Evolutionary conservation across 2,113 vertebrate genomes (phyloP), one percentile per base, ranked within the genome.

Genomic region (Trinectes maculatus): DNA sequence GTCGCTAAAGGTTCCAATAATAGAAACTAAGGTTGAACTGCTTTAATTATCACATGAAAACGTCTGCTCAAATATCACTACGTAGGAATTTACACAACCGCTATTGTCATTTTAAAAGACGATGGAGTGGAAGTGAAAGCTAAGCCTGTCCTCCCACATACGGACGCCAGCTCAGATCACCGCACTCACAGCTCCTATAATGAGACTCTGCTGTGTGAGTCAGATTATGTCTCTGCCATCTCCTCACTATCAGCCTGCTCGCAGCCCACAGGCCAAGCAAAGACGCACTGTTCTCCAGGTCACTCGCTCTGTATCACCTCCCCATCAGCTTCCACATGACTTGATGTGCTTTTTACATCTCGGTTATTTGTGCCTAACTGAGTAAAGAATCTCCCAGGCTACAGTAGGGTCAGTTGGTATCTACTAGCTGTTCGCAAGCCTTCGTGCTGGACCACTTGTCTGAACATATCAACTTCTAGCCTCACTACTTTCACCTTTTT

Each of bases 91-190:
- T 12, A 55, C 7, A 26, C 59, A 56, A 65, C 40, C 64, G 52
- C 65, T 64, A 65, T 57, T 79, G 83, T 85, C 62, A 70, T 75
- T 72, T 71, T 43, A 1, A 79, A 79, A 74, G 58, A 68, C 16
- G 54, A 76, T 51, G 64, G 49, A 52, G 65, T 75, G 59, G 65
- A 67, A 42, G 25, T 76, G 71, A 82, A 80, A 63, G 78, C 77
- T 60, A 28, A 77, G 72, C 74, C 61, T 83, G 39, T 87, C 83
- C 79, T 87, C 86, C 86, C 80, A 89, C 87, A 68, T 77, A 52
- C 63, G 77, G 43, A 63, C 31, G 15, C 54, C 63, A 76, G 74
- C 71, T 73, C 58, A 61, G 56, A 73, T 80, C 77, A 52, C 63
- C 71, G 56, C 28, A 31, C 77, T 82, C 69, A 39, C 79, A 71